Conservation (phyloP, 2,113 vertebrate genomes). For the Plecturocebus donacophilus region DNA sequence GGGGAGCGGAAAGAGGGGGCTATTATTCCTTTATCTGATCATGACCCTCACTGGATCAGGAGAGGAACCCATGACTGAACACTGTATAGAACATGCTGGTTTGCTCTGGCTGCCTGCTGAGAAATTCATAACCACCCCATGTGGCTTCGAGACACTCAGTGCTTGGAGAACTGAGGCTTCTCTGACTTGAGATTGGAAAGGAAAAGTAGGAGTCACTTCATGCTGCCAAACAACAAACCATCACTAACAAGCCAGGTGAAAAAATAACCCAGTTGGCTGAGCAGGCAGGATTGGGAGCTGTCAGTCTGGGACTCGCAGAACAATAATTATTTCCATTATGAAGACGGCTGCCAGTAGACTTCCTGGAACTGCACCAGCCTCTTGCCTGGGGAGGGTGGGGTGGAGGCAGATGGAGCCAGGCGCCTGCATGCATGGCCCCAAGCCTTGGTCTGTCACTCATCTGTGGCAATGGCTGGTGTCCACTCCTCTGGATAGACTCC, state of each 20-base stretch:
- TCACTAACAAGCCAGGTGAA: conserved; percentile 58
- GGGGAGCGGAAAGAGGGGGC: background rate
- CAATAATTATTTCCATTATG: conserved; percentile 32
- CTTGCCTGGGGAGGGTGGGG: background rate
- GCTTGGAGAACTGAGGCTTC: background rate
- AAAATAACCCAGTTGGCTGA: conserved; percentile 43
- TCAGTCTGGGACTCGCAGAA: background rate
- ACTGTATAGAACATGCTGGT: background rate
- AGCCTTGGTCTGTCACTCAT: background rate
- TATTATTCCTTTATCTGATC: background rate
- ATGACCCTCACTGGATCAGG: background rate
- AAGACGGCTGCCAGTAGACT: conserved; percentile 31
- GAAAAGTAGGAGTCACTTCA: conserved; percentile 37
- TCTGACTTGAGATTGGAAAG: conserved; percentile 32
- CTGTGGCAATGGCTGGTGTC: background rate
- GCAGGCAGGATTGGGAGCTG: conserved; percentile 17
- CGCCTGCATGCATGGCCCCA: background rate
- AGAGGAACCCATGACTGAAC: background rate
- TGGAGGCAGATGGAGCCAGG: background rate
- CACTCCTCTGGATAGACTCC: background rate
- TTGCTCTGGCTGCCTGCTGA: conserved; percentile 4
- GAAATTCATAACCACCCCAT: background rate
- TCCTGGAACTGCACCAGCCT: background rate
- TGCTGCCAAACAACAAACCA: conserved; percentile 49
- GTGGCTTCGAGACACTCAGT: background rate